Conservation (phyloP, 2,888 invertebrate species). For the Standfussiana lucernea region DNA sequence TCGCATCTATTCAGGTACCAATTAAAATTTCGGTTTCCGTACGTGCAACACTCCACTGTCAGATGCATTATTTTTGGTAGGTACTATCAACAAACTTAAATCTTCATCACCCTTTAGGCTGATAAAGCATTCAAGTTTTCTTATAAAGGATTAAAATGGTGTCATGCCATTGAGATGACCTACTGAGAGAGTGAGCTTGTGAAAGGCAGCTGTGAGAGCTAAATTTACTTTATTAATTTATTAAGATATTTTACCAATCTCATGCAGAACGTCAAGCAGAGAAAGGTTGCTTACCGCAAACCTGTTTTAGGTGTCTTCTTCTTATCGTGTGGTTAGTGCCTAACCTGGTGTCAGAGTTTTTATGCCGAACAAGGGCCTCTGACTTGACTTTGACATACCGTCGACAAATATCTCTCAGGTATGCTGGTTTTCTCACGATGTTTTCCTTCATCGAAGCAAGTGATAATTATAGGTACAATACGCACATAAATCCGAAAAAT, state of each 20-base stretch:
- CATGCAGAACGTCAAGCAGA: background rate
- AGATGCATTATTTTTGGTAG: slow-evolving; percentile 20
- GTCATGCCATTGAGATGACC: background rate
- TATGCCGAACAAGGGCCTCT: no score
- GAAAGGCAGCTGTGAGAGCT: background rate
- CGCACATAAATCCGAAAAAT: no score
- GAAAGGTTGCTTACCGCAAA: background rate
- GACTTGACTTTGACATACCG: no score
- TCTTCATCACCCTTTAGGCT: background rate
- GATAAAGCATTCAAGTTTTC: background rate
- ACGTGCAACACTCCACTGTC: background rate
- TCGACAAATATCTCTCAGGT: no score
- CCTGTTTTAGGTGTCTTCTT: no score
- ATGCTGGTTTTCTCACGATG: no score
- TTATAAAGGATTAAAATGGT: background rate
- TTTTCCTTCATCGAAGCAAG: no score
- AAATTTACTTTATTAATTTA: background rate
- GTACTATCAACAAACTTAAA: background rate
- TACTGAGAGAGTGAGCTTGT: background rate
- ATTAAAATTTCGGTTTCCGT: background rate
- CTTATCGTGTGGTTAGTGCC: no score
- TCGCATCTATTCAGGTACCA: background rate
- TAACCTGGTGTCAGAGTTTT: no score
- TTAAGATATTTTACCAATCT: no score
- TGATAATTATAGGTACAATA: no score